Base-by-base conservation (phyloP, 2,797 vertebrate genomes). In the Ctenopoma multispine region DNA sequence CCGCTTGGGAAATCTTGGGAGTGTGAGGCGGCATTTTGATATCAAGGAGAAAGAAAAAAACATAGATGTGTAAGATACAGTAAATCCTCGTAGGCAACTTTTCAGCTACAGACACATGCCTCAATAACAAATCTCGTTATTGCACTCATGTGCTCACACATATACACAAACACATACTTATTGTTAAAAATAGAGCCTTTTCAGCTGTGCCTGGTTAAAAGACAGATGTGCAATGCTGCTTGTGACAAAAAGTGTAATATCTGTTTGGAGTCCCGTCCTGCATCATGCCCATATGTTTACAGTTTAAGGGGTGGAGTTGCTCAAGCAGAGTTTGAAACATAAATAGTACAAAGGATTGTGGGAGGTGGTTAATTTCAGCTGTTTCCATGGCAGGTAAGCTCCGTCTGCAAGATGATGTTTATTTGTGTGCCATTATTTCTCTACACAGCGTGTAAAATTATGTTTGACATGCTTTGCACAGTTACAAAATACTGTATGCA, bases 1-100 rank as follows among this genome's bases (percentile, higher is more conserved):
- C 71, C 88, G 59, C 83, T 50, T 84, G 91, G 88, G 87, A 89
- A 92, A 92, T 92, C 82, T 90, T 20, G 24, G 57, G 24, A 63
- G 76, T 5, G 58, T 13, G 38, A 73, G 65, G 68, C 67, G 0
- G 18, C 20, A 7, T 72, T 75, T 49, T 73, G 75, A 82, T 85
- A 80, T 87, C 63, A 69, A 40, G 50, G 51, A 80, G 64, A 59
- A 59, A 58, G 47, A 49, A 63, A 65, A 66, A 77, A 79, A 54
- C 50, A 75, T 20, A 82, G 75, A 87, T 85, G 65, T 79, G 63
- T 83, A 75, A 80, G 80, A 89, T 86, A 87, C 80, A 75, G 70
- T 65, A 64, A 89, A 82, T 84, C 77, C 80, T 90, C 9, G 1
- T 62, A 79, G 69, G 81, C 70, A 70, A 70, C 72, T 75, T 67